Evolutionary conservation across 2,888 invertebrate species (phyloP).

Genomic region (Lasioglossum figueresi): DNA sequence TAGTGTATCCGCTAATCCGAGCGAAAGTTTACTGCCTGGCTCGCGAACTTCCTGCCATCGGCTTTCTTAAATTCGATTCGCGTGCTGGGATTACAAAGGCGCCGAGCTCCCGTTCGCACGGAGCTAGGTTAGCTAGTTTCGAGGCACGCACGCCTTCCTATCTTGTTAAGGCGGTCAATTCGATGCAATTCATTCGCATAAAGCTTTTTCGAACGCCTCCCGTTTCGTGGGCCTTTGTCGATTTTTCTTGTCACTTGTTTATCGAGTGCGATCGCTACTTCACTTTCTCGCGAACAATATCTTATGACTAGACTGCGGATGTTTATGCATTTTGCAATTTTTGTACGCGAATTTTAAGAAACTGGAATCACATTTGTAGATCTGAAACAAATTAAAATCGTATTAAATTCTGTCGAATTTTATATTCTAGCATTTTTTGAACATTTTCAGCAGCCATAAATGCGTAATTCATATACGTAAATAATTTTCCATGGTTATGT

Average conservation of each 20-base stretch:
- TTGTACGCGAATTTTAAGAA: no score
- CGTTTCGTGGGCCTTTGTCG: background rate
- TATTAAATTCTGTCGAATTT: no score
- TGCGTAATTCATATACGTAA: no score
- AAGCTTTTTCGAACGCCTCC: background rate
- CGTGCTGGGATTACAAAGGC: slow-evolving; percentile 72
- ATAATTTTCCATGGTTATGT: no score
- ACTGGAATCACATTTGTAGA: no score
- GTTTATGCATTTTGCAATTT: no score
- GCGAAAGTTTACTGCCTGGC: slow-evolving; percentile 60
- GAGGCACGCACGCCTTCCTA: slow-evolving; percentile 48
- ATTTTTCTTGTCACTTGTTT: background rate
- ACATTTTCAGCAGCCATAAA: no score
- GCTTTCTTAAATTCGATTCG: slow-evolving; percentile 75
- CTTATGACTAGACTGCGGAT: no score
- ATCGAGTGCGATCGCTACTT: no score
- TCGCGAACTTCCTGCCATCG: slow-evolving; percentile 56
- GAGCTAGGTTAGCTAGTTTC: slow-evolving; percentile 62
- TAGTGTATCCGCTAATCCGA: slow-evolving; percentile 51
- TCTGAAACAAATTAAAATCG: no score
- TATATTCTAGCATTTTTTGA: no score
- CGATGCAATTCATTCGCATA: slow-evolving; percentile 41
- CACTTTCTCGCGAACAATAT: no score
- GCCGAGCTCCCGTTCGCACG: slow-evolving; percentile 60
- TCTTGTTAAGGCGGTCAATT: slow-evolving; percentile 44